Evolutionary conservation across 2,113 vertebrate genomes (phyloP).

Genomic region (Mellivora capensis): DNA sequence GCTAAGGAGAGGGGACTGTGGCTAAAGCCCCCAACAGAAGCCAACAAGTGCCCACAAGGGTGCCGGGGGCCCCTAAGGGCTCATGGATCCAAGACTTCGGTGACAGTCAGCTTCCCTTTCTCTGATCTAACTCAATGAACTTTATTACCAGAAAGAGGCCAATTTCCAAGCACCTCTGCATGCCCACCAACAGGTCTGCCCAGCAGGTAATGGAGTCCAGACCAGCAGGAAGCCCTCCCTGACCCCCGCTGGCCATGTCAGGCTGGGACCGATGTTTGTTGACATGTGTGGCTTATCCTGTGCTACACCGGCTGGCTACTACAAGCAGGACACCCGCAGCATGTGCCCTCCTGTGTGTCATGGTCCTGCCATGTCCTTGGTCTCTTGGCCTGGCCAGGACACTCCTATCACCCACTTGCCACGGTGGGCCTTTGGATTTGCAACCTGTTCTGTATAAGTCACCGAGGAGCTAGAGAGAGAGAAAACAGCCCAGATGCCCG

Average conservation of each 20-base stretch:
- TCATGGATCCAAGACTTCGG: fast-evolving
- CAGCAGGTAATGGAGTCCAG: neutral
- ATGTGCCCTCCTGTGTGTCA: neutral
- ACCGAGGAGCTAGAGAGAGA: neutral
- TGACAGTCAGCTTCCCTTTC: neutral
- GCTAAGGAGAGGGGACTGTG: neutral
- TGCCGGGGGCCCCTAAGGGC: neutral
- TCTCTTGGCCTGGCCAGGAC: neutral
- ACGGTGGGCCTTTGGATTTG: neutral
- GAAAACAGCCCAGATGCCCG: neutral
- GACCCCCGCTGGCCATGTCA: neutral
- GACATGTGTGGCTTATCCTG: neutral
- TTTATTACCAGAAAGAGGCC: neutral
- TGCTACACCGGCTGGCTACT: neutral
- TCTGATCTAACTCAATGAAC: neutral
- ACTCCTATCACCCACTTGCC: neutral
- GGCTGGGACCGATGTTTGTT: neutral
- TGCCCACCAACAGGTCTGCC: neutral
- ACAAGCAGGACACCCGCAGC: neutral
- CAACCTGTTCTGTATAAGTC: neutral
- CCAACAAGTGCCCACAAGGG: neutral
- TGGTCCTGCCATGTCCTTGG: neutral
- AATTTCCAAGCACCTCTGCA: neutral
- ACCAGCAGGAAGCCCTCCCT: neutral
- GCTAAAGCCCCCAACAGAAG: neutral